These are phyloP conservation scores for Papilio helenus DNA, from an alignment of 1,140 invertebrate species.

Conservation along the genomic window DNA sequence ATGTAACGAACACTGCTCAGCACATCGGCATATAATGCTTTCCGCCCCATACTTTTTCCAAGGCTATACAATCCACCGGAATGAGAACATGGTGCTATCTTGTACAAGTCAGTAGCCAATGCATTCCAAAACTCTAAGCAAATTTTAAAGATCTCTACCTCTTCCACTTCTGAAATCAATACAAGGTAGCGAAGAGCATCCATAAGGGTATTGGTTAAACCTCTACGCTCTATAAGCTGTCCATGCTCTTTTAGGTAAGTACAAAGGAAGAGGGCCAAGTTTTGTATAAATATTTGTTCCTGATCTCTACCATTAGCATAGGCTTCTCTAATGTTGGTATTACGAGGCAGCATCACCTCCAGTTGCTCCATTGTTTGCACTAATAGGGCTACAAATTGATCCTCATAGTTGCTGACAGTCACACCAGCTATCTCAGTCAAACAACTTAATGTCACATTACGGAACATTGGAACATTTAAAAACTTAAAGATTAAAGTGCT, in stretches of 20 bases:
- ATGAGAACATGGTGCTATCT: conserved; percentile 85
- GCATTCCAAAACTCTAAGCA: conserved; percentile 99
- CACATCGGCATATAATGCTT: conserved; percentile 90
- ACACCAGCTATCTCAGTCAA: conserved; percentile 98
- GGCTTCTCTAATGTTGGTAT: conserved; percentile 96
- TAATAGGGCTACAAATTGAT: conserved; percentile 95
- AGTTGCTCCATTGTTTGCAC: conserved; percentile 95
- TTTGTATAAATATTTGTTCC: conserved; percentile 99
- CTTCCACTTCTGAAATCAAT: conserved; percentile 99
- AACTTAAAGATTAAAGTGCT: conserved; percentile 98
- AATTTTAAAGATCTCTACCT: conserved; percentile 99
- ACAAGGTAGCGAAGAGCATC: conserved; percentile 97
- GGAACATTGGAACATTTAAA: conserved; percentile 98
- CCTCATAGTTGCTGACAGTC: conserved; percentile 94
- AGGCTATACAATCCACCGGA: conserved; percentile 75
- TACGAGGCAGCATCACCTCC: conserved; percentile 94
- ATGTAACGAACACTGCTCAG: conserved; percentile 97
- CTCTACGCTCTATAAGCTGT: conserved; percentile 91
- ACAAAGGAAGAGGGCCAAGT: conserved; percentile 98
- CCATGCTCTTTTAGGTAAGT: conserved; percentile 99
- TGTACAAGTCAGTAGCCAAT: conserved; percentile 95
- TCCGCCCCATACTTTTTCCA: conserved; percentile 74
- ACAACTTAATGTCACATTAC: conserved; percentile 99
- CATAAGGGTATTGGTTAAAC: conserved; percentile 87
- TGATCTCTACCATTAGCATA: conserved; percentile 96